These are phyloP conservation scores for Diachasma alloeum DNA, from an alignment of 1,140 invertebrate species.

Conservation along the genomic window DNA sequence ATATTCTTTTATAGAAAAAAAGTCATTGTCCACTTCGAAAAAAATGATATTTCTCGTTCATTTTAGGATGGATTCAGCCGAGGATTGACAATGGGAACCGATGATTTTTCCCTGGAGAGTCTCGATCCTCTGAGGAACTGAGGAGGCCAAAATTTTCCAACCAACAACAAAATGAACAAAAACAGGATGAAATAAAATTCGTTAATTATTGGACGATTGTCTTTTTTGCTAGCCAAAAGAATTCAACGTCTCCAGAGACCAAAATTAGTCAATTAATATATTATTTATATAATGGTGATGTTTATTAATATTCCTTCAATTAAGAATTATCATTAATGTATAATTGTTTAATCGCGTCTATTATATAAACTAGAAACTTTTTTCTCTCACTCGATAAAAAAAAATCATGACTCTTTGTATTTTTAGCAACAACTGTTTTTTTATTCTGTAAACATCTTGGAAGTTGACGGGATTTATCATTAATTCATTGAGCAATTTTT, in stretches of 20 bases:
- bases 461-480: too few relatives aligned
- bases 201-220: conserved; percentile 2
- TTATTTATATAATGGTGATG: conserved; percentile 6
- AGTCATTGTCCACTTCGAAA: too few relatives aligned
- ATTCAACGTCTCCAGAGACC: conserved; percentile 45
- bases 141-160: conserved; percentile 21
- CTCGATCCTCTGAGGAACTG: conserved; percentile 77
- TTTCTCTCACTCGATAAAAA: background rate
- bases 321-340: background rate
- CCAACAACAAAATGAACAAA: conserved; percentile 7
- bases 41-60: conserved; percentile 19
- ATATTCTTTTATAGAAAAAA: too few relatives aligned
- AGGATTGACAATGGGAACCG: conserved; percentile 79
- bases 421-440: too few relatives aligned
- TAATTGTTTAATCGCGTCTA: background rate
- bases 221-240: conserved; percentile 30
- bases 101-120: conserved; percentile 87
- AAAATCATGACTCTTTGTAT: too few relatives aligned
- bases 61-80: conserved; percentile 84
- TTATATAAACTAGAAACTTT: background rate
- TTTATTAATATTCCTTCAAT: conserved; percentile 4
- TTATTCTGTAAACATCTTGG: too few relatives aligned
- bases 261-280: conserved; percentile 58
- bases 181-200: conserved; percentile 8
- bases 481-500: too few relatives aligned